A percentile compares a stretch with the other conserved stretches of the same genome.
These are phyloP conservation scores for Oryzias celebensis DNA, from an alignment of 2,113 vertebrate species.

Conservation along the genomic window DNA sequence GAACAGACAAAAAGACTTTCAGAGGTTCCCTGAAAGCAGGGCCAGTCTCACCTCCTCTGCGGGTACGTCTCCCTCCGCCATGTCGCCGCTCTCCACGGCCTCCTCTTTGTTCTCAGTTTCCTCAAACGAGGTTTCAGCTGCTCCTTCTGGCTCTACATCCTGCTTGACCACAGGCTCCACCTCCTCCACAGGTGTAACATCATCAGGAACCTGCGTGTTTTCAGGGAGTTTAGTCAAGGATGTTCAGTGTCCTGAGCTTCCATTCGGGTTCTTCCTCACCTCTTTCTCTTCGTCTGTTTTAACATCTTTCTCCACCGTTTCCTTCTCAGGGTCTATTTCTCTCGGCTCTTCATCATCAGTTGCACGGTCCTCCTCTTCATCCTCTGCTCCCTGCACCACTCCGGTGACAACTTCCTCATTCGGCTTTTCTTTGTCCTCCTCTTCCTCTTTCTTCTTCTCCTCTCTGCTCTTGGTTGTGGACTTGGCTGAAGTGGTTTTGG, in stretches of 20 bases:
- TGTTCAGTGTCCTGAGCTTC: background rate
- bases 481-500: slow-evolving; percentile 30
- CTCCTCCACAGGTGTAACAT: background rate
- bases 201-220: slow-evolving; percentile 19
- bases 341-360: slow-evolving; percentile 26
- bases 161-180: background rate
- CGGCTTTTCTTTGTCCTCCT: slow-evolving; percentile 11
- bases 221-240: background rate
- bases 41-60: slow-evolving; percentile 22
- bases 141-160: slow-evolving; percentile 29
- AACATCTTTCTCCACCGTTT: background rate
- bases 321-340: background rate
- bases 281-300: background rate
- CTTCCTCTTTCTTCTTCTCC: slow-evolving; percentile 25
- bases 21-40: too few relatives aligned
- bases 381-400: slow-evolving; percentile 36
- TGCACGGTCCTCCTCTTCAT: slow-evolving; percentile 6
- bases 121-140: accelerated
- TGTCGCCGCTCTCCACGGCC: background rate
- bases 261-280: background rate
- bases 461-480: slow-evolving; percentile 47
- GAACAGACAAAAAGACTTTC: too few relatives aligned
- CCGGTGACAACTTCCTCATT: slow-evolving; percentile 14
- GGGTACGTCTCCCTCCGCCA: slow-evolving; percentile 23
- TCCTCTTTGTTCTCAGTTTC: slow-evolving; percentile 9